Base-by-base conservation (phyloP, 2,888 invertebrate genomes). In the Drosophila nigritarsus region DNA sequence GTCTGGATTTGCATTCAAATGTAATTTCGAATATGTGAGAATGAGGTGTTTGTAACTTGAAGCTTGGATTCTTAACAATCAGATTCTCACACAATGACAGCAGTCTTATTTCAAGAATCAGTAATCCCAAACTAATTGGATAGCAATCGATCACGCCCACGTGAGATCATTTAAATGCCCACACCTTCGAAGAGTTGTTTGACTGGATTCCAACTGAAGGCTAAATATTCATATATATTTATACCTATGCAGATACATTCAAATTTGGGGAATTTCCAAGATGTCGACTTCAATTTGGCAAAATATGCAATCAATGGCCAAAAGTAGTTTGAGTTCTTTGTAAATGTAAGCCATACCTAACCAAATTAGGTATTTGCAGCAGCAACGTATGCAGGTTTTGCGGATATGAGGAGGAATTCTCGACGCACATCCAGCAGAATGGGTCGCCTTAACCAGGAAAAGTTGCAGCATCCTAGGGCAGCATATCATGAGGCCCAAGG, bases 71-170 rank as follows among this genome's bases (percentile, higher is more conserved):
- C 15, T 30, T n/a, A 2, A 15, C 51, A 42, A 42, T 32, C 11
- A 24, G 58, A 11, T 20, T 11, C 15, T 29, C 9, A n/a, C 20
- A 40, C 24, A 29, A 30, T 40, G 32, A 60, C 55, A 56, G 7
- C 49, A 50, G 20, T 49, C 32, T 32, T 65, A 48, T 56, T 40
- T 29, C 29, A 40, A 24, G 50, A 45, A 48, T 53, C 15, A 11
- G 27, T 51, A 55, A 62, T 49, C 36, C 53, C 24, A 7, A 8
- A 20, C 62, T 68, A 67, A 67, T 64, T 64, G 64, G 67, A 64
- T 68, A 45, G 36, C 65, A 50, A 78, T 65, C 65, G 62, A 68
- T 73, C 65, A 73, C 78, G 73, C 73, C 78, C 59, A 65, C 67
- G 51, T 56, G 62, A 68, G 62, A 20, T 68, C 65, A 68, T 76